These are phyloP conservation scores for Candoia aspera DNA, from an alignment of 2,113 vertebrate genomes.

Conservation along the genomic window DNA sequence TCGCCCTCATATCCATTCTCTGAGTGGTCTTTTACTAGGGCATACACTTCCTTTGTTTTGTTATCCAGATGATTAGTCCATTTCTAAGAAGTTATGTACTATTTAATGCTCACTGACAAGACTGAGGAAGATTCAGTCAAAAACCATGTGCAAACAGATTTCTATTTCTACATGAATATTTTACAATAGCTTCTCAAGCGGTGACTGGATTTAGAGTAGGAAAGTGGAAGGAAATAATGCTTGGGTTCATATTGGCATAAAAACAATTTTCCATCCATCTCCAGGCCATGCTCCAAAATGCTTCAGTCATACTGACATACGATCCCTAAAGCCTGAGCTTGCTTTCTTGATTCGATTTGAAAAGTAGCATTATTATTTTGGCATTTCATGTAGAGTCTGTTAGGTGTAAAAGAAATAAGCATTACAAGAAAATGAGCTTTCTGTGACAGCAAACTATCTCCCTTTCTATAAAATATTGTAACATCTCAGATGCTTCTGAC, in stretches of 20 bases:
- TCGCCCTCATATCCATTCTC: neutral
- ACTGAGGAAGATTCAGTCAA: neutral
- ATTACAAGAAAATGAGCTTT: slow-evolving; percentile 12
- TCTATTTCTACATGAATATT: neutral
- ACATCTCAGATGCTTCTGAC: neutral
- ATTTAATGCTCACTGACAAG: neutral
- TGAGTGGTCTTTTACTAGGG: neutral
- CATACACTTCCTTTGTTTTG: neutral
- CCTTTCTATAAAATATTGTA: slow-evolving; percentile 14
- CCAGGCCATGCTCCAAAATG: neutral
- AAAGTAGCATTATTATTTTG: slow-evolving; percentile 21
- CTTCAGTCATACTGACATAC: neutral
- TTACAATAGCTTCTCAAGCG: neutral
- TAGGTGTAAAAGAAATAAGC: neutral
- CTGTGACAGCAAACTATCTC: neutral
- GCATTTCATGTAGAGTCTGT: neutral
- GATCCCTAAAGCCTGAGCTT: neutral
- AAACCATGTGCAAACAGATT: neutral
- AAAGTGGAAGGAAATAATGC: neutral
- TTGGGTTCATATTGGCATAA: neutral
- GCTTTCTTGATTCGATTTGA: neutral
- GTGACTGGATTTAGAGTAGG: neutral
- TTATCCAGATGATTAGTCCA: neutral
- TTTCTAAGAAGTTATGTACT: neutral
- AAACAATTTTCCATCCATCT: neutral